These are phyloP conservation scores for Drosophila atroscutellata DNA, from an alignment of 2,888 invertebrate genomes.

Conservation along the genomic window DNA sequence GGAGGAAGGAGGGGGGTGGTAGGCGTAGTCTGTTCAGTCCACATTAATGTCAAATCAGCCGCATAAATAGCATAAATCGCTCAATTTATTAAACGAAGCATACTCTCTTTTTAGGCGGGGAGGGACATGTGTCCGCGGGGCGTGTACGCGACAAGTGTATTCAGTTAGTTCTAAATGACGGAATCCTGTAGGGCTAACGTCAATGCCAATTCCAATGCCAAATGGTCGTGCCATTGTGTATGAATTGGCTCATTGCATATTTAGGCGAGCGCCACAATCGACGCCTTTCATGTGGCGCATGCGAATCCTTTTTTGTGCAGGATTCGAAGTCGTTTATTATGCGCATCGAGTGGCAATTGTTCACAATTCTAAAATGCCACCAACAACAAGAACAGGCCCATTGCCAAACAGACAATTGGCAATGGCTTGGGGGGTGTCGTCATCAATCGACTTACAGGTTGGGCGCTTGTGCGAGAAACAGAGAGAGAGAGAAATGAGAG, in stretches of 20 bases:
- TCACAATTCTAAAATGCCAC: conserved; percentile 46
- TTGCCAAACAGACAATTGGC: conserved; percentile 51
- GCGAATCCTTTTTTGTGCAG: conserved; percentile 31
- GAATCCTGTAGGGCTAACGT: conserved; percentile 15
- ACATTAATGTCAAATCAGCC: conserved; percentile 84
- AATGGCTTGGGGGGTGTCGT: conserved; percentile 45
- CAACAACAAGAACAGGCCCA: conserved; percentile 22
- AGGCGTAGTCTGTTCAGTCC: conserved; percentile 71
- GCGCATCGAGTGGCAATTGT: conserved; percentile 68
- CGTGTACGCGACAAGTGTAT: conserved; percentile 72
- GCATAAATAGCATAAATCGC: conserved; percentile 81
- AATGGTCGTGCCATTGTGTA: conserved; percentile 21
- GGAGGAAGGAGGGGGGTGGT: conserved; percentile 4
- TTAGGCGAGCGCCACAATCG: conserved; percentile 44
- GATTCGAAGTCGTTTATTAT: conserved; percentile 43
- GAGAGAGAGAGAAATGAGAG: no score
- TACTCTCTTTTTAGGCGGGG: conserved; percentile 18
- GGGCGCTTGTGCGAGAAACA: neutral
- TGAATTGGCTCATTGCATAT: conserved; percentile 51
- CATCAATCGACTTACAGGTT: conserved; percentile 65
- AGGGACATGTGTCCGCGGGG: conserved; percentile 30
- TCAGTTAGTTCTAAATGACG: conserved; percentile 71
- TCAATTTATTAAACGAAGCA: conserved; percentile 81
- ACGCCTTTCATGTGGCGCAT: conserved; percentile 33
- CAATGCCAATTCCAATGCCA: neutral